Base-by-base conservation (phyloP, 2,113 vertebrate species). In the Poicephalus gulielmi region DNA sequence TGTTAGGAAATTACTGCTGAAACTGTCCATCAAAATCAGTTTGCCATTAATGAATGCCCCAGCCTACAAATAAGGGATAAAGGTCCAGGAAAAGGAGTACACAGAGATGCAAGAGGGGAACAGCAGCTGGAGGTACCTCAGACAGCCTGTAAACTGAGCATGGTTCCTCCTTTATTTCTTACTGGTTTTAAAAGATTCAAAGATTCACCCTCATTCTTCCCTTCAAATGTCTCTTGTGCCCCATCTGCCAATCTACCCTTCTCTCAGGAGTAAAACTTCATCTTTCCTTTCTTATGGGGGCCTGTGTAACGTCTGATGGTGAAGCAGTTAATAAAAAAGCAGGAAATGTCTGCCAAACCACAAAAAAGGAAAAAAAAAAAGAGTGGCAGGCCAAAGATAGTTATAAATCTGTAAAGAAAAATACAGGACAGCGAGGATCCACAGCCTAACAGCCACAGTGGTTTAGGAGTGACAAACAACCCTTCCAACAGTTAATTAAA, bases 401-500 rank as follows among this genome's bases (percentile, higher is more conserved):
- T 19, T 83, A 57, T 27, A 90, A 86, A 81, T 68, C 59, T 64
- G 27, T 63, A 17, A 71, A 88, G 53, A 80, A 76, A 96, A 94
- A 82, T 9, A 74, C 28, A 86, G 70, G 62, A 60, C 37, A 92
- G 60, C 82, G 52, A 90, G 24, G 24, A 95, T 57, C 49, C 57
- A 64, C n/a, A 70, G 30, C 60, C 31, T 78, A 88, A 83, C 27
- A 66, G 52, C 24, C 77, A 37, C 70, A 46, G 52, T 85, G 62
- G n/a, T 82, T 95, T 90, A 83, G 59, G 33, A 89, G 92, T 93
- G 50, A 80, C 60, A 88, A 91, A 94, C 60, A 90, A 30, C n/a
- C 43, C 6, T 96, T 83, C 75, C 3, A 20, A 75, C 64, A 71
- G 55, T 68, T 92, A 83, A 93, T 84, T 64, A 84, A 88, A 84